These are phyloP conservation scores for Neosilurus mollespiculum DNA, from an alignment of 2,797 vertebrate genomes.

Conservation along the genomic window DNA sequence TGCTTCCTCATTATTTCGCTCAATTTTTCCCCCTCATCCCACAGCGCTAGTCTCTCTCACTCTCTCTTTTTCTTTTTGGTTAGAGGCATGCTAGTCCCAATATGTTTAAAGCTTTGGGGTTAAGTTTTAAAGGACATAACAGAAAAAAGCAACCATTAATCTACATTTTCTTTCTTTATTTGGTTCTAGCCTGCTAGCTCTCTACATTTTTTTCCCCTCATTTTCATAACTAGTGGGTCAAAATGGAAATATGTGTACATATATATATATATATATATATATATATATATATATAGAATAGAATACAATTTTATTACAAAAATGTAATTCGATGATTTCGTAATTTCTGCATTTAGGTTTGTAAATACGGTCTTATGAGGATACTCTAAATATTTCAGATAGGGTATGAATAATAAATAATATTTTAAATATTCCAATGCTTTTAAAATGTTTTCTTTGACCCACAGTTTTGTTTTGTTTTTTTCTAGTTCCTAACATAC, in stretches of 20 bases:
- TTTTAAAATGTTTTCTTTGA: neutral
- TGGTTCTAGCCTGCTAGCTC: slow-evolving; percentile 69
- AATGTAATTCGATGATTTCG: neutral
- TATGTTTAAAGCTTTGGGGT: slow-evolving; percentile 71
- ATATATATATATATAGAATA: no score
- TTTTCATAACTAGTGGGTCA: slow-evolving; percentile 57
- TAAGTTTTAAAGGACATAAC: slow-evolving; percentile 54
- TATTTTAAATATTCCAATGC: slow-evolving; percentile 1
- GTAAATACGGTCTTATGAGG: no score
- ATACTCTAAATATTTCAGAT: neutral
- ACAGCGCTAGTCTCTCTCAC: slow-evolving; percentile 32
- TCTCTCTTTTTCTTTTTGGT: slow-evolving; percentile 48
- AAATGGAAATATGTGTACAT: slow-evolving; percentile 44
- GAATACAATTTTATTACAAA: neutral
- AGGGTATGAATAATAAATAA: neutral
- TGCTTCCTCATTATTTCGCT: slow-evolving; percentile 2
- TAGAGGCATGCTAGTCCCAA: slow-evolving; percentile 50
- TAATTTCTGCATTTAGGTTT: neutral
- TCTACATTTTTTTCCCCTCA: slow-evolving; percentile 53
- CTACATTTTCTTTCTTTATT: slow-evolving; percentile 60
- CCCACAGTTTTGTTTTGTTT: slow-evolving; percentile 51
- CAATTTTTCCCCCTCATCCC: slow-evolving; percentile 17
- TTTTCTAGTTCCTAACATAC: slow-evolving; percentile 57
- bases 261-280: no score
- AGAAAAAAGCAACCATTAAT: slow-evolving; percentile 66